Conservation (phyloP, 2,113 vertebrate genomes). For the Cairina moschata region DNA sequence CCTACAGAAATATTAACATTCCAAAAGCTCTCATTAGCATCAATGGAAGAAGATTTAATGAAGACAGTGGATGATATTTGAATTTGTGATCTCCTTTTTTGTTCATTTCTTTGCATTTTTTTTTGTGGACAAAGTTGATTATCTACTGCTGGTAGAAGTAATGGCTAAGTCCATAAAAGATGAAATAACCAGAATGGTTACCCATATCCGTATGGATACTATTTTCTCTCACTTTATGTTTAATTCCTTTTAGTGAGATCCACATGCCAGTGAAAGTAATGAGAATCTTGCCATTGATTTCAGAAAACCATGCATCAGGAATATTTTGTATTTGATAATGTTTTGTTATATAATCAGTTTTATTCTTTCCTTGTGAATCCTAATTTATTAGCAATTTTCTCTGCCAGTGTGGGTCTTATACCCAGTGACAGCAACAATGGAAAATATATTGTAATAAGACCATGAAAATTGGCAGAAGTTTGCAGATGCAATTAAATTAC, state of each 20-base stretch:
- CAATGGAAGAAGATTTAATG: not conserved
- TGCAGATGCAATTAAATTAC: slow-evolving; percentile 47
- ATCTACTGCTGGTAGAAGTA: not conserved
- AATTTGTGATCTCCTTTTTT: not conserved
- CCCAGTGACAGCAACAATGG: slow-evolving; percentile 23
- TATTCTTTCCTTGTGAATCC: slow-evolving; percentile 1
- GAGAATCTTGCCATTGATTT: not conserved
- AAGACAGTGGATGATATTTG: not conserved
- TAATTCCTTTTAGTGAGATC: not conserved
- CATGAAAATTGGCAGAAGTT: slow-evolving; percentile 17
- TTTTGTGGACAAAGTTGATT: not conserved
- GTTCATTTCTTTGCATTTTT: not conserved
- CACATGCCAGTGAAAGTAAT: not conserved
- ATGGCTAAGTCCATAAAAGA: not conserved
- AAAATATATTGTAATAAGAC: slow-evolving; percentile 20
- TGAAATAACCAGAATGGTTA: not conserved
- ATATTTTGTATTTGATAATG: slow-evolving; percentile 1
- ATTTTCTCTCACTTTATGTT: not conserved
- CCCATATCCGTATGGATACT: not conserved
- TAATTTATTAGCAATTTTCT: slow-evolving; percentile 31
- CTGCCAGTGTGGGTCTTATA: not conserved
- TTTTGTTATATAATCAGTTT: slow-evolving; percentile 22
- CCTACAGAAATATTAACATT: not conserved
- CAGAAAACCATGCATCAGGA: not conserved
- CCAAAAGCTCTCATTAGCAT: not conserved